Base-by-base conservation (phyloP, 2,797 vertebrate genomes). In the Trachurus trachurus region DNA sequence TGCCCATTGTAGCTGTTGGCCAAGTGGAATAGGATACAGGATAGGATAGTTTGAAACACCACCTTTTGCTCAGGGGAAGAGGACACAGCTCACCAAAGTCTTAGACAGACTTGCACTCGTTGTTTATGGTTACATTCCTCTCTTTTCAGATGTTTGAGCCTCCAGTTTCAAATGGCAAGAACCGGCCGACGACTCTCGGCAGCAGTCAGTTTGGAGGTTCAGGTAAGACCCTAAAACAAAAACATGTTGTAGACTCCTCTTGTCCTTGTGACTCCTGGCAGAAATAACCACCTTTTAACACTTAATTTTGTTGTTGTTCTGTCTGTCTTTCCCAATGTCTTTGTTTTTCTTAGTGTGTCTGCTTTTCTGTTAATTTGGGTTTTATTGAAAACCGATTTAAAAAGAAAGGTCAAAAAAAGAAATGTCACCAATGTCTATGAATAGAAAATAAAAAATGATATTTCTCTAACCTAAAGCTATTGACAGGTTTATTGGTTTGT, bases 121-220 rank as follows among this genome's bases (percentile, higher is more conserved):
- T 77, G 22, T 78, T 80, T 6, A 84, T 60, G 34, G 3, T 76
- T 72, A 60, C 8, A 4, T 78, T 76, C 40, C 39, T 89, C 60
- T 87, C 87, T 81, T 92, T 95, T 81, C 86, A 99, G 98, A 99
- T 99, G 97, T 99, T 99, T 92, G 97, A 97, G 26, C 95, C 96
- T 87, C 97, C 97, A 17, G 96, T 97, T 90, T 92, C 96, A 85
- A 98, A 97, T 69, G 98, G 98, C 74, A 99, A 98, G 93, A 97
- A 95, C 92, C 96, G 97, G 92, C 96, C 96, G 0, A 94, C 96
- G 56, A 96, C 97, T 65, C 95, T 98, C 58, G 94, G 95, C 0
- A 96, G 96, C 85, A 93, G 96, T 84, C 97, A 97, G 92, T 99
- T 99, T 71, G 96, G 96, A 92, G 94, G 96, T 88, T 94, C 97